Conservation (phyloP, 1,140 invertebrate genomes). For the Brachionus angularis region DNA sequence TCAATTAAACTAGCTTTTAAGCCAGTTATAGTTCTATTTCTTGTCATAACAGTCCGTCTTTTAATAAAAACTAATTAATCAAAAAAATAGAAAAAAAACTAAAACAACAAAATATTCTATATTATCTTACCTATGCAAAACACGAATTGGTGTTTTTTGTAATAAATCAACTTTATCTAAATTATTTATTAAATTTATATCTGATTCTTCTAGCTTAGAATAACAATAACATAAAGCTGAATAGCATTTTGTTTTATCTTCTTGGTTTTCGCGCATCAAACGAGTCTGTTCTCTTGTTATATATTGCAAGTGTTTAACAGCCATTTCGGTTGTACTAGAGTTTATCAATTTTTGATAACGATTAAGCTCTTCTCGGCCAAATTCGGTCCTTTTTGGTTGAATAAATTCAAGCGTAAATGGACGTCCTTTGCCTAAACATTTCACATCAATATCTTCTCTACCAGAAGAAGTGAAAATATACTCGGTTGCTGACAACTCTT, state of each 20-base stretch:
- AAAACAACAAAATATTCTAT: too few species aligned
- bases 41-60: slow-evolving; percentile 64
- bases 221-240: slow-evolving; percentile 69
- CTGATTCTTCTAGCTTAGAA: slow-evolving; percentile 54
- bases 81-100: not conserved
- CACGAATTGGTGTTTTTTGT: slow-evolving; percentile 63
- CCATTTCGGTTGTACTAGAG: slow-evolving; percentile 58
- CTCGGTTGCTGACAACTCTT: slow-evolving; percentile 53
- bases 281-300: slow-evolving; percentile 67
- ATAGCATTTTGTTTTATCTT: slow-evolving; percentile 78
- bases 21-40: slow-evolving; percentile 65
- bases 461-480: slow-evolving; percentile 80
- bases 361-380: slow-evolving; percentile 45
- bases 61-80: not conserved
- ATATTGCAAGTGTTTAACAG: slow-evolving; percentile 65
- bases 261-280: slow-evolving; percentile 77
- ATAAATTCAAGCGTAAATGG: slow-evolving; percentile 79
- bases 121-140: slow-evolving; percentile 67
- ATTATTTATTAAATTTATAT: slow-evolving; percentile 60
- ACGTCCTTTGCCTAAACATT: slow-evolving; percentile 72
- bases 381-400: slow-evolving; percentile 63
- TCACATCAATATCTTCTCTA: slow-evolving; percentile 86
- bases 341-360: slow-evolving; percentile 61
- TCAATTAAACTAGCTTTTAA: slow-evolving; percentile 59
- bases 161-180: slow-evolving; percentile 44